Evolutionary conservation across 1,140 invertebrate species (phyloP), one percentile per base, ranked within the genome.

Genomic region (Maniola jurtina): DNA sequence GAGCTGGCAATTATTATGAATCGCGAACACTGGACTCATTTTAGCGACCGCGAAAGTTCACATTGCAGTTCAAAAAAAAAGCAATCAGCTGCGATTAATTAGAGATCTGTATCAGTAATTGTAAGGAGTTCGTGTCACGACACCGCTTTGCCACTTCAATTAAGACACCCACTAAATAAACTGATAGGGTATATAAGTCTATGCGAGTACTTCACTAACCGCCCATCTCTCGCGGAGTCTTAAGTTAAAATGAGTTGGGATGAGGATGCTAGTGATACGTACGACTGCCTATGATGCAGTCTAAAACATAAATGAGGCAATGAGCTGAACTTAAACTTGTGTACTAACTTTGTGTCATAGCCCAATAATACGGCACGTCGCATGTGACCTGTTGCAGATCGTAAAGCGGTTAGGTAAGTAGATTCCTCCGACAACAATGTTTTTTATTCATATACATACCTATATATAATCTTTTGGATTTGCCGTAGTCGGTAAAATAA

Each of bases 21-120:
- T 60, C 9, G 56, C 58, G 42, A 59, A 60, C 9, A 66, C 57
- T 13, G 64, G 47, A 42, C 25, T 66, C 64, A 65, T 59, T 5
- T 59, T 65, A 13, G 13, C 38, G 38, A 38, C 4, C 6, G 15
- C 9, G 13, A 34, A 33, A 14, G 33, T 61, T 50, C 57, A 58
- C 56, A 66, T 66, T 61, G 45, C 55, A 66, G 10, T 11, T n/a
- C 5, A 45, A 52, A 52, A 13, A n/a, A 52, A 36, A 15, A 16
- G 14, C 54, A 11, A 66, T 66, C 61, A 61, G 52, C 34, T 15
- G 38, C 47, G 48, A 52, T 52, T 11, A 25, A 52, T 15, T 38
- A 40, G 52, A 63, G 50, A 63, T 63, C 15, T 54, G 10, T 66
- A 61, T 61, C 58, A 40, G 52, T 66, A 60, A 59, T 59, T 61